These are phyloP conservation scores for Gisinianus flammeolus DNA, from an alignment of 2,888 invertebrate species.

Conservation along the genomic window DNA sequence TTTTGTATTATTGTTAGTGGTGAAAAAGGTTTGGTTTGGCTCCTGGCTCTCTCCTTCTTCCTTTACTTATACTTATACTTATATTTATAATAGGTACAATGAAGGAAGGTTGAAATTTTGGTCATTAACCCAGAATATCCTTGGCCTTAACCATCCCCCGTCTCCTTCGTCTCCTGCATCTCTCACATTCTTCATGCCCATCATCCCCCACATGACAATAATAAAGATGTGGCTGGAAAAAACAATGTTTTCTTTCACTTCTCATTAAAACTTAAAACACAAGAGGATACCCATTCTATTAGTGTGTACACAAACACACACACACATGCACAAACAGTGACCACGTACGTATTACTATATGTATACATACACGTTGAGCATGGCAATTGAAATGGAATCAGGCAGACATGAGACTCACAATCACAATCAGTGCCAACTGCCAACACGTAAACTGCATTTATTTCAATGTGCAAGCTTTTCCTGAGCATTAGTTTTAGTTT, in stretches of 20 bases:
- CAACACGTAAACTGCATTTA: no score
- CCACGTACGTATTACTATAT: no score
- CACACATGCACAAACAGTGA: no score
- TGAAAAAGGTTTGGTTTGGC: neutral
- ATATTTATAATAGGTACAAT: neutral
- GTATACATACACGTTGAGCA: no score
- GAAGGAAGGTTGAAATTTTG: neutral
- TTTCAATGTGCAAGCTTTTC: no score
- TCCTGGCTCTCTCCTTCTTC: neutral
- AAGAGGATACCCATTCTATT: no score
- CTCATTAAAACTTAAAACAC: no score
- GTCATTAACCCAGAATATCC: constrained; percentile 14
- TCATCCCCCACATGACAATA: neutral
- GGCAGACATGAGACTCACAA: no score
- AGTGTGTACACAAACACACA: no score
- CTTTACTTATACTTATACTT: neutral
- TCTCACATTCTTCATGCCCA: neutral
- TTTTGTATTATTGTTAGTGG: neutral
- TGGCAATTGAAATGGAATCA: no score
- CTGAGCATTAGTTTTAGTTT: no score
- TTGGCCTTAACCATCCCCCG: neutral
- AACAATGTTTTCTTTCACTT: neutral
- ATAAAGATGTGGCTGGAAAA: neutral
- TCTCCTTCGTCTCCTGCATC: neutral
- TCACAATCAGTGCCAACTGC: no score